Base-by-base conservation (phyloP, 2,113 vertebrate genomes). In the Bothrops jararaca region DNA sequence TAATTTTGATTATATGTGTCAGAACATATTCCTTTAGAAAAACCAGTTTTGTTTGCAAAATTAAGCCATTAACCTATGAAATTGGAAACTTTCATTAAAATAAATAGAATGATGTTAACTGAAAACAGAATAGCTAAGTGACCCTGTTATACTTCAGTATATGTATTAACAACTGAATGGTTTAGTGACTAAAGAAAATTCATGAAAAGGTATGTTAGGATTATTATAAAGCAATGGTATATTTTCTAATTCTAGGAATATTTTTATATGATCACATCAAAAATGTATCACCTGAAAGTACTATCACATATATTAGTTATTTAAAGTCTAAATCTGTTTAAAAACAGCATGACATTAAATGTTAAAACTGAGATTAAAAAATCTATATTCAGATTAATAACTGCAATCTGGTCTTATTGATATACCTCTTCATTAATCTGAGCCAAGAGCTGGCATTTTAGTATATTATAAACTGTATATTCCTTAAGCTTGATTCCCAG, bases 181-280 rank as follows among this genome's bases (percentile, higher is more conserved):
- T 39, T 85, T 39, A 90, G 89, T 26, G 6, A 90, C 2, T 69
- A 6, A 90, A 29, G 34, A 92, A 54, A 92, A 39, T 29, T 69
- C 18, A 42, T 69, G 50, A 24, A 74, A 42, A 80, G 88, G 29
- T 95, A 93, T 39, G 56, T 42, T 48, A 89, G 91, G 93, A 93
- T 90, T 22, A 94, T 1, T 0, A 13, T 50, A 95, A 7, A 89
- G 34, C 90, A 0, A 0, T 56, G 80, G 45, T 42, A 80, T 9
- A 4, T 87, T 58, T 94, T 94, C 92, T 92, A 92, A 80, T 88
- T 52, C 69, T 18, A 0, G 56, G 90, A 74, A 1, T 89, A n/a
- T 23, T 92, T 56, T 92, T 93, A 42, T 39, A 90, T 93, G 86
- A 89, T 91, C 15, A 48, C 87, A 42, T 93, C 29, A 45, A 0